A percentile compares a stretch with the other conserved stretches of the same genome.
phyloP scores from a whole-genome alignment of 1,140 invertebrate genomes.

The Pteromalus puparum region DNA sequence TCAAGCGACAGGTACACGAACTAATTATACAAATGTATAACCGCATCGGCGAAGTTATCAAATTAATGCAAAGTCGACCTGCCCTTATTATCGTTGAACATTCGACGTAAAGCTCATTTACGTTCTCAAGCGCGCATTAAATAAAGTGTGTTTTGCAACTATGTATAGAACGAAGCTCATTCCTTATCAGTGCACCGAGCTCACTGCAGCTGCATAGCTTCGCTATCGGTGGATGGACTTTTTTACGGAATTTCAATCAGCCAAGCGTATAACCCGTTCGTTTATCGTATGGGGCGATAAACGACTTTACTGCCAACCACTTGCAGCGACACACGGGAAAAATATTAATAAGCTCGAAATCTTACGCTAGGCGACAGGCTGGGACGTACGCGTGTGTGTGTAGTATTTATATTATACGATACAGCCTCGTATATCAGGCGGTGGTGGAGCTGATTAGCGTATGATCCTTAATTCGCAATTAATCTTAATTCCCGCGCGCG shows the following conservation, averaged over 20 bases:
- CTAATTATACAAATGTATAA: no score
- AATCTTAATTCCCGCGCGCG: conserved; percentile 34
- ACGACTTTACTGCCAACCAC: background rate
- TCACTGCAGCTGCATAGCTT: no score
- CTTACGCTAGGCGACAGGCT: background rate
- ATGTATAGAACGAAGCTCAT: no score
- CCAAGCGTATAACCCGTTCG: background rate
- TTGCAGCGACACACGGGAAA: background rate
- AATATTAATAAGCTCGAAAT: background rate
- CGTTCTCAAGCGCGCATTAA: no score
- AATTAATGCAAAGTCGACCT: no score
- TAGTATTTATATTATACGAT: background rate
- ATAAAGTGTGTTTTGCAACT: no score
- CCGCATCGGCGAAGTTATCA: no score
- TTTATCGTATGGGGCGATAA: background rate
- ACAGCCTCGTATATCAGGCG: background rate
- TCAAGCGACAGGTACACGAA: no score
- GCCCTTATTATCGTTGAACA: no score
- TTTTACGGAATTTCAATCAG: conserved; percentile 16
- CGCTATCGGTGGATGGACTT: background rate
- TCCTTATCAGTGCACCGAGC: no score
- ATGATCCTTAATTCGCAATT: conserved; percentile 38
- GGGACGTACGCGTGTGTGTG: background rate
- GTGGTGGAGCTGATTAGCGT: background rate
- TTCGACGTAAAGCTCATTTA: no score